These are phyloP conservation scores for Nasonia giraulti DNA, from an alignment of 1,140 invertebrate species.

Conservation along the genomic window DNA sequence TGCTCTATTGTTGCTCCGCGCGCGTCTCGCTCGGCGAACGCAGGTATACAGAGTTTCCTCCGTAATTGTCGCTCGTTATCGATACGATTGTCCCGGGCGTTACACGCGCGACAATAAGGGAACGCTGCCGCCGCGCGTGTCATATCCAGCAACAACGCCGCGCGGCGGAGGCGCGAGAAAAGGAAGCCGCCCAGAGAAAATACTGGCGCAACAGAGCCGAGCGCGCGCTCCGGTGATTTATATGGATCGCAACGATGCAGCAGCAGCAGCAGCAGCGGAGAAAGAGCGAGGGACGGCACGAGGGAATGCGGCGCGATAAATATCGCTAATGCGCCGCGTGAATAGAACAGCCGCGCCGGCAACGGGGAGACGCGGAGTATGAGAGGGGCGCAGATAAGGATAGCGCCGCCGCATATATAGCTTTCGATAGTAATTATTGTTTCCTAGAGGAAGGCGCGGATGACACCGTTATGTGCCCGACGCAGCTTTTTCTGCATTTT, in stretches of 20 bases:
- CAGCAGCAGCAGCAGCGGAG: background rate
- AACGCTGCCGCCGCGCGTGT: conserved; percentile 38
- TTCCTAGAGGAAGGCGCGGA: background rate
- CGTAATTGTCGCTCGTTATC: conserved; percentile 69
- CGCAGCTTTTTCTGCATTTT: background rate
- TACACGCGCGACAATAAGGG: conserved; percentile 54
- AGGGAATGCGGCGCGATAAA: conserved; percentile 54
- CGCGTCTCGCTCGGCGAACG: conserved; percentile 54
- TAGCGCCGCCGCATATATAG: background rate
- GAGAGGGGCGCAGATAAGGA: no score
- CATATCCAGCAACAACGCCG: background rate
- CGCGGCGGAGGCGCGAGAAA: background rate
- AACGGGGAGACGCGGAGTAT: background rate
- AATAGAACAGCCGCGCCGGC: conserved; percentile 22
- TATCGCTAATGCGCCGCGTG: conserved; percentile 55
- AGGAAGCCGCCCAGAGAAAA: background rate
- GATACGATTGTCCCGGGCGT: conserved; percentile 61
- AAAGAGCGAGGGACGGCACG: conserved; percentile 16
- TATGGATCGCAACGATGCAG: background rate
- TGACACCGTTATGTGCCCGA: background rate
- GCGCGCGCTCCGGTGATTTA: background rate
- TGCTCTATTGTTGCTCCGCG: background rate
- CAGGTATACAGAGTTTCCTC: conserved; percentile 17
- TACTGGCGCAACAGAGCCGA: background rate
- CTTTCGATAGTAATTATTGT: background rate